phyloP scores from a whole-genome alignment of 37 sponge, comb jelly and placozoan genomes.

The Agelas oroides region DNA sequence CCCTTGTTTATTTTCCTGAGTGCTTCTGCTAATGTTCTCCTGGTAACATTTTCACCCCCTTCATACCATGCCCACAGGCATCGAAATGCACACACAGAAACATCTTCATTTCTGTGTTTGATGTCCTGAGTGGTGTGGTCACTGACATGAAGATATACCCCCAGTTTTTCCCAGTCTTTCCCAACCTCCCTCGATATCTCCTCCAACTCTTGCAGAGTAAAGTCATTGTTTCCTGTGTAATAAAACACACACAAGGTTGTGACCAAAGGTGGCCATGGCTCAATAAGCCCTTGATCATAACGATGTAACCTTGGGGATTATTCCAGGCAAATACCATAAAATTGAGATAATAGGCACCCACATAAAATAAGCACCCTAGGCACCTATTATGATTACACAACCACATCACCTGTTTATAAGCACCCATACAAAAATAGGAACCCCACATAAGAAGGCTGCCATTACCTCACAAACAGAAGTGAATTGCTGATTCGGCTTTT shows the following conservation, averaged over 20 bases:
- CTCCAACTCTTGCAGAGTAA: slow-evolving; percentile 9
- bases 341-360: too few relatives aligned
- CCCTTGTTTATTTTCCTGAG: neutral
- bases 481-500: too few relatives aligned
- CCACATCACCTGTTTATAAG: too few relatives aligned
- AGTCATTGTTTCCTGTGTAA: neutral
- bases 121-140: neutral
- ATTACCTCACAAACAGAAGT: too few relatives aligned
- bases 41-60: neutral
- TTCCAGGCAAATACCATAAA: too few relatives aligned
- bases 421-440: too few relatives aligned
- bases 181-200: neutral
- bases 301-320: too few relatives aligned
- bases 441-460: too few relatives aligned
- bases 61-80: slow-evolving; percentile 13
- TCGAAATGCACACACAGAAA: neutral
- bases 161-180: neutral
- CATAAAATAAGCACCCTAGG: too few relatives aligned
- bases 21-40: neutral
- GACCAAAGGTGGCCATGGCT: too few relatives aligned
- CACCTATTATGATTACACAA: too few relatives aligned
- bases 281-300: too few relatives aligned
- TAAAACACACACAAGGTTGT: neutral
- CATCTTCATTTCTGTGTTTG: neutral
- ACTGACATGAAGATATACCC: neutral